Percentiles rank a stretch among this genome's conserved stretches.
Conservation (phyloP, 2,113 vertebrate species). For the Aldabrachelys gigantea region DNA sequence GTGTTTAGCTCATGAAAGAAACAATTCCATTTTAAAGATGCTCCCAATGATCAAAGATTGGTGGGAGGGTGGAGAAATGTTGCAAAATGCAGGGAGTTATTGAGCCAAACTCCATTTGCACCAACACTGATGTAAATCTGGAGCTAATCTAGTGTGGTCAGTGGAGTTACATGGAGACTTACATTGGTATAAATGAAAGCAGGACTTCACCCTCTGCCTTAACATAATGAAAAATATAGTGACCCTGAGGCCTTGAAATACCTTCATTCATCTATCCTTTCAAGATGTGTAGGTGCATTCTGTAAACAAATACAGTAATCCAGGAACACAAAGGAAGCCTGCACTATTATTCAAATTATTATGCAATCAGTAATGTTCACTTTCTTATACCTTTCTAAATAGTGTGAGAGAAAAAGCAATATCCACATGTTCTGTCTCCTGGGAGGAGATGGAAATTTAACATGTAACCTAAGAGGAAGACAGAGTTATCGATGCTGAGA, state of each 20-base stretch:
- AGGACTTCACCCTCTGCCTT: neutral
- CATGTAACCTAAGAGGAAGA: slow-evolving; percentile 26
- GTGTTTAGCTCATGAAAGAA: neutral
- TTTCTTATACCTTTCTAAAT: slow-evolving; percentile 68
- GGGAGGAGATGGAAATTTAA: slow-evolving; percentile 68
- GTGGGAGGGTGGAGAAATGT: neutral
- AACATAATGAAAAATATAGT: slow-evolving; percentile 20
- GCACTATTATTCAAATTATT: neutral
- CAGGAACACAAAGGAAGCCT: neutral
- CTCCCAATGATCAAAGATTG: neutral
- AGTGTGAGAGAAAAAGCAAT: slow-evolving; percentile 46
- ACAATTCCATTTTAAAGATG: neutral
- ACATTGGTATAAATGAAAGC: fast-evolving
- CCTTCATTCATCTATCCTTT: neutral
- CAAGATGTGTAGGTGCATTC: neutral
- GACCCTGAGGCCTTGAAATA: neutral
- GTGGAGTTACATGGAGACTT: neutral
- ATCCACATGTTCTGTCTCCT: neutral
- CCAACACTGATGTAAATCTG: fast-evolving
- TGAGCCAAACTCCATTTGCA: neutral
- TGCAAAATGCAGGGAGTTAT: fast-evolving
- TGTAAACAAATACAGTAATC: slow-evolving; percentile 27
- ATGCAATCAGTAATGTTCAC: slow-evolving; percentile 18
- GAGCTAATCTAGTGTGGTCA: fast-evolving
- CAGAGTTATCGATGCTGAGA: slow-evolving; percentile 10